Conservation (phyloP, 2,797 vertebrate species). For the Pipistrellus nathusii region DNA sequence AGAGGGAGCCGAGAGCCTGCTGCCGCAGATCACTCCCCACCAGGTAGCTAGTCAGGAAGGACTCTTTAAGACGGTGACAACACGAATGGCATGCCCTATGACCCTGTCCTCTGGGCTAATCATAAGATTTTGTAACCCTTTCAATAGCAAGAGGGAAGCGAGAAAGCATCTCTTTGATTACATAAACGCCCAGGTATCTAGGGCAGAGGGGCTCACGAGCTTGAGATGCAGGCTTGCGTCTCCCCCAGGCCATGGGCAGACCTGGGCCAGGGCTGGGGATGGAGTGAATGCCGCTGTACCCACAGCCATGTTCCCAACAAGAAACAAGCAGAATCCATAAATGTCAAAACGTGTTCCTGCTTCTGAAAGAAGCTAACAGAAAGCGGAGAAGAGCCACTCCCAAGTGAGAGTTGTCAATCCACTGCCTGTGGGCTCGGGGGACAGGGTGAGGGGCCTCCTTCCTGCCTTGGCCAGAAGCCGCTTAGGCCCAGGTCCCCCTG, state of each 20-base stretch:
- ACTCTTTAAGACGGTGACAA: constrained; percentile 59
- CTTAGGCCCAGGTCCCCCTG: background rate
- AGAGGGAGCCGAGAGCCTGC: background rate
- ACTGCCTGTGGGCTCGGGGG: background rate
- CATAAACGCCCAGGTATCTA: constrained; percentile 68
- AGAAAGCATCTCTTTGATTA: constrained; percentile 68
- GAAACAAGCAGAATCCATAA: background rate
- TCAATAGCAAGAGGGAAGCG: constrained; percentile 60
- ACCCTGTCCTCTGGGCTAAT: constrained; percentile 71
- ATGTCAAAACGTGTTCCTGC: background rate
- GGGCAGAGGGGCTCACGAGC: constrained; percentile 53
- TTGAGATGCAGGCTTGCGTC: constrained; percentile 26
- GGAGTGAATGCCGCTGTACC: background rate
- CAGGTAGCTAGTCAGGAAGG: background rate
- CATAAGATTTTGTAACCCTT: constrained; percentile 80
- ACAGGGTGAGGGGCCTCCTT: too few relatives aligned
- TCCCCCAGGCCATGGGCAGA: background rate
- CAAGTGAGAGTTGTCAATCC: background rate
- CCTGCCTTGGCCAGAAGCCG: background rate
- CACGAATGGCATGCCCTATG: background rate
- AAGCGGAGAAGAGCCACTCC: background rate
- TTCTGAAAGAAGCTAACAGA: background rate
- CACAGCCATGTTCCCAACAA: background rate
- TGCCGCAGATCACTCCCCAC: background rate
- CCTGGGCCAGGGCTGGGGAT: background rate